Evolutionary conservation across 2,888 invertebrate species (phyloP).

Genomic region (Cheilosia scutellata): DNA sequence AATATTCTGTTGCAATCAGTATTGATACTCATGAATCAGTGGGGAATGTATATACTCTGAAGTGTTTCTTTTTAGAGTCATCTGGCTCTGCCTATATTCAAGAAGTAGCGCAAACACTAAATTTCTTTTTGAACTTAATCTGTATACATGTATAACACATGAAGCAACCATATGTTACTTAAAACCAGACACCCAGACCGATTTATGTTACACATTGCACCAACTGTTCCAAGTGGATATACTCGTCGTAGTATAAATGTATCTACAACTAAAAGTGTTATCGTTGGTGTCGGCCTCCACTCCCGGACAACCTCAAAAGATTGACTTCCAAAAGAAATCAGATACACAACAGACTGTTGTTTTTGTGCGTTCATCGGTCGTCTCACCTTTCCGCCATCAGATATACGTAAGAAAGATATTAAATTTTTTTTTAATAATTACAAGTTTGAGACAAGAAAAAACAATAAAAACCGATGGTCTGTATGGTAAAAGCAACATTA

Average conservation of each 20-base stretch:
- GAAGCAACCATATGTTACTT: constrained; percentile 21
- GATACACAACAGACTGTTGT: background rate
- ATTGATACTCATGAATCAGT: constrained; percentile 1
- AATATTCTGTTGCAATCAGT: background rate
- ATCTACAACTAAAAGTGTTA: background rate
- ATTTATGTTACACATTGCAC: background rate
- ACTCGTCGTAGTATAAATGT: background rate
- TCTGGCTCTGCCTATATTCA: background rate
- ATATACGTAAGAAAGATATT: constrained; percentile 44
- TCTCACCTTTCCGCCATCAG: constrained; percentile 26
- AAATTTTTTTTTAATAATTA: constrained; percentile 50
- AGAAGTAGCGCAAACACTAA: constrained; percentile 14
- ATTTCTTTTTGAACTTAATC: constrained; percentile 25
- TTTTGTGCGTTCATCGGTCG: constrained; percentile 4
- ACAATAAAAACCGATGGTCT: constrained; percentile 8
- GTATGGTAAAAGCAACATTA: constrained; percentile 35
- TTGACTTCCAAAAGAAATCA: constrained; percentile 6
- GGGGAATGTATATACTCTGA: background rate
- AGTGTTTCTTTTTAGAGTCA: background rate
- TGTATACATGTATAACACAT: background rate
- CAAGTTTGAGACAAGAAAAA: constrained; percentile 23
- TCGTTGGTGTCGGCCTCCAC: constrained; percentile 22
- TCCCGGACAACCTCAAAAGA: background rate
- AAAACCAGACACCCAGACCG: constrained; percentile 9
- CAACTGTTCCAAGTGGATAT: background rate